A percentile compares a stretch with the other conserved stretches of the same genome.
Evolutionary conservation across 2,113 vertebrate genomes (phyloP).

Genomic region (Monopterus albus): DNA sequence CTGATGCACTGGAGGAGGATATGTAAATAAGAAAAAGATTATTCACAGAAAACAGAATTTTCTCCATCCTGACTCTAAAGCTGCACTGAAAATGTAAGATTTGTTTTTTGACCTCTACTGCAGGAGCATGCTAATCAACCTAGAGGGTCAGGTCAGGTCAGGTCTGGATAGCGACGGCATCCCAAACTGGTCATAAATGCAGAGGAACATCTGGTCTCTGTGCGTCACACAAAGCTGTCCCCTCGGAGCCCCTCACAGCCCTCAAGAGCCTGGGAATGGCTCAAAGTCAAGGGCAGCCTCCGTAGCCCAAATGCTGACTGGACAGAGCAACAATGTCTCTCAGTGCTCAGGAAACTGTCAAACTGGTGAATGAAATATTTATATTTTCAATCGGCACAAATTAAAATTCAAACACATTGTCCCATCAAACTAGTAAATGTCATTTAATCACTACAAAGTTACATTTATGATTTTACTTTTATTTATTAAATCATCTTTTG

Average conservation of each 20-base stretch:
- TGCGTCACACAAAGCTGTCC: conserved; percentile 75
- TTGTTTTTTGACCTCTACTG: conserved; percentile 55
- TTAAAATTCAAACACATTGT: neutral
- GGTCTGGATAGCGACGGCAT: conserved; percentile 70
- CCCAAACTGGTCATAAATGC: conserved; percentile 71
- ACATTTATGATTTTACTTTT: too few relatives aligned
- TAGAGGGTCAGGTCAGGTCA: conserved; percentile 69
- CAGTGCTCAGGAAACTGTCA: neutral
- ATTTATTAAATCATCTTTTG: too few relatives aligned
- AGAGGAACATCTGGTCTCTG: conserved; percentile 79
- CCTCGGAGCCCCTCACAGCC: conserved; percentile 52
- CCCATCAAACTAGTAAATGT: neutral
- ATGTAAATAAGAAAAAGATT: neutral
- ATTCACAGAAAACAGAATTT: conserved; percentile 15
- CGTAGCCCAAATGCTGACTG: conserved; percentile 44
- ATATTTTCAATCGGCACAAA: neutral
- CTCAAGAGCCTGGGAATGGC: conserved; percentile 71
- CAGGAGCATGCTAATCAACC: conserved; percentile 71
- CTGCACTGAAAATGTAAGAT: conserved; percentile 39
- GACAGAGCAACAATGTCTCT: conserved; percentile 26
- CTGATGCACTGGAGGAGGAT: neutral
- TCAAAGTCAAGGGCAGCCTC: conserved; percentile 78
- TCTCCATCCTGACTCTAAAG: conserved; percentile 12
- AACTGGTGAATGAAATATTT: conserved; percentile 9
- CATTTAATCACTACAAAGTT: neutral